These are phyloP conservation scores for Sinohyriopsis cumingii DNA, from an alignment of 2,888 invertebrate genomes.

Conservation along the genomic window DNA sequence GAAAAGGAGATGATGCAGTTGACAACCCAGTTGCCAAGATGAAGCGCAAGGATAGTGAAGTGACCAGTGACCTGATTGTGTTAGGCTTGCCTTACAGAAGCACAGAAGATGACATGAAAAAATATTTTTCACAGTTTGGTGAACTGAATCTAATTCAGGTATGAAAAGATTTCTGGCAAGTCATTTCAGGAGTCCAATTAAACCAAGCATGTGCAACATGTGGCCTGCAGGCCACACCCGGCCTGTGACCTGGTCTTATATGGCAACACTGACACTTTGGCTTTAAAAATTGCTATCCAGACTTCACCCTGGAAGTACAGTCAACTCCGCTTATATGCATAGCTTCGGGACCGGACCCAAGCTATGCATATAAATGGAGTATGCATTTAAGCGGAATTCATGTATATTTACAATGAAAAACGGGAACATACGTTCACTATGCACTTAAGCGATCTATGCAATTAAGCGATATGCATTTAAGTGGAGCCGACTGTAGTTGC, in stretches of 20 bases:
- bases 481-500: no score
- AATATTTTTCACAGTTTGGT: constrained; percentile 97
- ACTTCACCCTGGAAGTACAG: no score
- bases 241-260: neutral
- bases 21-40: constrained; percentile 94
- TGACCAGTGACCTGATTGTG: constrained; percentile 90
- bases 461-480: no score
- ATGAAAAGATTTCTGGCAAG: neutral
- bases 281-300: no score
- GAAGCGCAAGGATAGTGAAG: constrained; percentile 84
- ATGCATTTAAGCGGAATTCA: no score
- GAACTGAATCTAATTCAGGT: constrained; percentile 96
- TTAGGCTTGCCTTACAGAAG: constrained; percentile 98
- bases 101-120: constrained; percentile 92
- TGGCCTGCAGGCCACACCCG: neutral
- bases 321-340: no score
- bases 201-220: neutral
- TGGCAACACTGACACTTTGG: neutral
- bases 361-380: no score
- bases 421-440: no score
- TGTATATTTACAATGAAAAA: no score
- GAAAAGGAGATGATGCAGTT: constrained; percentile 91
- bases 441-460: no score
- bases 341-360: no score
- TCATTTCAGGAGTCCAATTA: neutral